Percentiles rank a stretch among this genome's conserved stretches.
Conservation (phyloP, 2,888 invertebrate species). For the Epinotia bilunana region DNA sequence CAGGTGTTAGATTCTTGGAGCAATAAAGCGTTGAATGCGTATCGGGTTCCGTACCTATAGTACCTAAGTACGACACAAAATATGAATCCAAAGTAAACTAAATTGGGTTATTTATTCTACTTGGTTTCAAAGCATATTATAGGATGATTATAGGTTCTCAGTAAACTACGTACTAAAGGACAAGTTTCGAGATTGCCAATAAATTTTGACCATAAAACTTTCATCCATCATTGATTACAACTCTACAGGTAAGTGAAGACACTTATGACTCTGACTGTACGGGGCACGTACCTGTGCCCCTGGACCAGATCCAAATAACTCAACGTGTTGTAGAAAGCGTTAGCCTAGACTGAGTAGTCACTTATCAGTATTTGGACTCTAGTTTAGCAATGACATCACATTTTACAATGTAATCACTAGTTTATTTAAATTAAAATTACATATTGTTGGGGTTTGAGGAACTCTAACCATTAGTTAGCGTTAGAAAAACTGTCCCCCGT, state of each 20-base stretch:
- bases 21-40: neutral
- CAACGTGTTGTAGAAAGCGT: neutral
- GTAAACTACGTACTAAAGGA: too few relatives aligned
- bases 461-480: conserved; percentile 14
- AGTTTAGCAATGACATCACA: too few relatives aligned
- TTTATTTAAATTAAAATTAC: neutral
- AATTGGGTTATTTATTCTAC: neutral
- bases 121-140: neutral
- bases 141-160: too few relatives aligned
- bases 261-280: neutral
- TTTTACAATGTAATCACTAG: too few relatives aligned
- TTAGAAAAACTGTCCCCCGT: conserved; percentile 35
- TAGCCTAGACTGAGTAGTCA: neutral
- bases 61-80: neutral
- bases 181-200: neutral
- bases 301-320: conserved; percentile 3
- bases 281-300: neutral
- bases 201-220: neutral
- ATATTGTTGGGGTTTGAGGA: neutral
- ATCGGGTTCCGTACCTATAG: conserved; percentile 13
- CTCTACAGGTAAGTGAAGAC: neutral
- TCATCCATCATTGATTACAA: neutral
- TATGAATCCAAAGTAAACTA: neutral
- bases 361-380: neutral
- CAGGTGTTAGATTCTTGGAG: conserved; percentile 26